These are phyloP conservation scores for Sinosuthora webbiana DNA, from an alignment of 2,113 vertebrate species.

Conservation along the genomic window DNA sequence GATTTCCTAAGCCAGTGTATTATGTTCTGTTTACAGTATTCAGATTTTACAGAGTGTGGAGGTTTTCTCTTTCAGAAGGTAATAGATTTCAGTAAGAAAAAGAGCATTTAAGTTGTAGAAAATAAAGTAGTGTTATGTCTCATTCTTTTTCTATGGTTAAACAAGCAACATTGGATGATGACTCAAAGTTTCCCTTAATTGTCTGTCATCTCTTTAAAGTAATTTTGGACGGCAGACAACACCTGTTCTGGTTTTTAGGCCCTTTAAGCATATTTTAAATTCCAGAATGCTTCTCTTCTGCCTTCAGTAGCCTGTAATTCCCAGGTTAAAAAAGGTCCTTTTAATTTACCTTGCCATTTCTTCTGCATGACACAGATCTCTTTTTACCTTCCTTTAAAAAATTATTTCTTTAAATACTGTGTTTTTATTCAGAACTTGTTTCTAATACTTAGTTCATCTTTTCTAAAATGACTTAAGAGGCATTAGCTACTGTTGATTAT, in stretches of 20 bases:
- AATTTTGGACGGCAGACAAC: background rate
- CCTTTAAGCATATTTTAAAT: conserved; percentile 13
- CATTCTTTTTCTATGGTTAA: background rate
- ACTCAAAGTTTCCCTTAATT: background rate
- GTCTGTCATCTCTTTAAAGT: background rate
- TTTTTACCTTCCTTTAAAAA: background rate
- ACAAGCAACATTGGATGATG: background rate
- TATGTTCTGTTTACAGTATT: background rate
- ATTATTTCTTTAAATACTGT: background rate
- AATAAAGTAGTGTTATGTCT: background rate
- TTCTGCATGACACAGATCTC: background rate
- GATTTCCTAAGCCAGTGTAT: background rate
- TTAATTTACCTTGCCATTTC: background rate
- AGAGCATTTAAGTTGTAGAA: background rate
- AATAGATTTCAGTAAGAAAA: background rate
- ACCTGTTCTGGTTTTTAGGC: background rate
- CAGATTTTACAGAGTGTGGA: background rate
- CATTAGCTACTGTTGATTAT: background rate
- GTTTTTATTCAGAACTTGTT: background rate
- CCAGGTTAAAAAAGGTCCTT: background rate
- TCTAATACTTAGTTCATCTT: background rate
- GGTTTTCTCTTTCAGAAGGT: background rate
- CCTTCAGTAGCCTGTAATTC: background rate
- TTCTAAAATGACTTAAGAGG: background rate
- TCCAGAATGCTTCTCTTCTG: background rate